A percentile compares a stretch with the other conserved stretches of the same genome.
phyloP scores from a whole-genome alignment of 2,113 vertebrate species.

The Cairina moschata region DNA sequence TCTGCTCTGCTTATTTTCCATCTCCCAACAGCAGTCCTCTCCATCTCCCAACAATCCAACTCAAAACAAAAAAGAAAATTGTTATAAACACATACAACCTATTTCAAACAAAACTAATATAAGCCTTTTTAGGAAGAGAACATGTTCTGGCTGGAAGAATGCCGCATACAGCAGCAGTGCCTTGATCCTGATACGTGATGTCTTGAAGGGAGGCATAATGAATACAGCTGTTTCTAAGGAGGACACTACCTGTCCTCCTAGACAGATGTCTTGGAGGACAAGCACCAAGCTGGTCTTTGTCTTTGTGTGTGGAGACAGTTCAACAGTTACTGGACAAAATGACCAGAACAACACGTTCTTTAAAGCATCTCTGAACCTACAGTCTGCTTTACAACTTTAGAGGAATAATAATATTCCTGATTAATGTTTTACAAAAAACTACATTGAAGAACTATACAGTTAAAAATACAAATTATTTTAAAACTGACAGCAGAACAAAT shows the following conservation, averaged over 20 bases:
- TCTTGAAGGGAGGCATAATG: not conserved
- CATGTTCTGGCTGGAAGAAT: not conserved
- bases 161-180: not conserved
- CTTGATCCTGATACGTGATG: not conserved
- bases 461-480: not conserved
- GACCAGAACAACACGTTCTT: not conserved
- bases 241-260: not conserved
- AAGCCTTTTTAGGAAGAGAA: not conserved
- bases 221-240: not conserved
- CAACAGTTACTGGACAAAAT: not conserved
- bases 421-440: not conserved
- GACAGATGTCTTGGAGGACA: not conserved
- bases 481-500: not conserved
- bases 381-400: not conserved
- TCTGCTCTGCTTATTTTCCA: not conserved
- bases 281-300: not conserved
- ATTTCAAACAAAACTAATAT: not conserved
- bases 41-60: not conserved
- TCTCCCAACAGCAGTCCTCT: not conserved
- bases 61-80: not conserved
- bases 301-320: not conserved
- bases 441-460: not conserved
- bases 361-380: not conserved
- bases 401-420: not conserved
- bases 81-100: not conserved